phyloP scores from a whole-genome alignment of 2,113 vertebrate species.

The Ceratotherium simum region DNA sequence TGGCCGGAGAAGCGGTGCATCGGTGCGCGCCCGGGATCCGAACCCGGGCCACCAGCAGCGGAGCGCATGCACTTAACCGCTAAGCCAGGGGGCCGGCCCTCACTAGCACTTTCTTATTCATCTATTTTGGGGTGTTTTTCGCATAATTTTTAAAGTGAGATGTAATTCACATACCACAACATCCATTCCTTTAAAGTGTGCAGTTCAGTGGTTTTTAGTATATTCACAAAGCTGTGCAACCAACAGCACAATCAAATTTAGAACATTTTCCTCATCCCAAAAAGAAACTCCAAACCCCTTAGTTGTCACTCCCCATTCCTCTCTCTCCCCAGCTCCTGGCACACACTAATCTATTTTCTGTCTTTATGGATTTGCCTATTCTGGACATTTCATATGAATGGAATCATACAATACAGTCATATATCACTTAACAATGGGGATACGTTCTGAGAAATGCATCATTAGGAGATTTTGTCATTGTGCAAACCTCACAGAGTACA shows the following conservation, averaged over 20 bases:
- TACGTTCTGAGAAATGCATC: too few relatives aligned
- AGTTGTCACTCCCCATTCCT: neutral
- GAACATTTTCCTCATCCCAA: neutral
- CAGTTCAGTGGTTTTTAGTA: neutral
- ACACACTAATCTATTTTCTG: neutral
- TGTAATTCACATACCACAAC: neutral
- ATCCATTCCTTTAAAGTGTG: neutral
- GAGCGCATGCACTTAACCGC: too few relatives aligned
- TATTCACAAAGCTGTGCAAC: neutral
- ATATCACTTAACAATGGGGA: too few relatives aligned
- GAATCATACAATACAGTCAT: neutral
- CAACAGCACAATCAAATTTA: neutral
- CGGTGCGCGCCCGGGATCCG: too few relatives aligned
- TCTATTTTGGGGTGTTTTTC: neutral
- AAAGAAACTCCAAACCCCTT: neutral
- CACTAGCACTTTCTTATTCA: neutral
- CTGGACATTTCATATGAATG: neutral
- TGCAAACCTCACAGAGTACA: too few relatives aligned
- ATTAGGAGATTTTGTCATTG: too few relatives aligned
- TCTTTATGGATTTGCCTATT: neutral
- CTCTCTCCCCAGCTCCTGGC: neutral
- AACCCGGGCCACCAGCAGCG: too few relatives aligned
- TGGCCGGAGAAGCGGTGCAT: too few relatives aligned
- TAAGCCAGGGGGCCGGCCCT: neutral
- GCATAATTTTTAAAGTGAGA: neutral